Base-by-base conservation (phyloP, 2,797 vertebrate genomes). In the Mionectes olivaceus region DNA sequence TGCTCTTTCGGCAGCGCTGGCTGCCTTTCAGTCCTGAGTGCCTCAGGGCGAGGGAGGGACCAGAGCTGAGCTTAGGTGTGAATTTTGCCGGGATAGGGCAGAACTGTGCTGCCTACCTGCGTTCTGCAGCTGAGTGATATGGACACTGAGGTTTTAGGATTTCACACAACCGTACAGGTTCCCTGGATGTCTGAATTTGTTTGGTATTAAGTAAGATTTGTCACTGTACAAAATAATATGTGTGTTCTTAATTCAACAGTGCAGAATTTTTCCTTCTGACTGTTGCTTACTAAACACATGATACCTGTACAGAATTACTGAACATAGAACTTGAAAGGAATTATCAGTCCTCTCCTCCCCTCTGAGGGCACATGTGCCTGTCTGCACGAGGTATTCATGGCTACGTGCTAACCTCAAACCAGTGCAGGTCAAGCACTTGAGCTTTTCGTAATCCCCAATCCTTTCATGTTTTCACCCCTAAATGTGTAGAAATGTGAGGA, bases 351-450 rank as follows among this genome's bases (percentile, higher is more conserved):
- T 75, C 41, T 87, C 18, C 19, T 11, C 11, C 24, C 11, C 63
- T 15, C 46, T 35, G 53, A 64, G 41, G 30, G 44, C n/a, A 47
- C 0, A 4, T 2, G 0, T 56, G 32, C 22, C 74, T 76, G 18
- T 39, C 33, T 80, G n/a, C 43, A 30, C 19, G 44, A 46, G 24
- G 28, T 65, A 30, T 41, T 90, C 19, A 17, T 44, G 32, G 24
- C 64, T 50, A 10, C 8, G 0, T 46, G 49, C 19, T 83, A 65
- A 64, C 14, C 13, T 86, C 57, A 78, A 37, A 63, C 35, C 33
- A 32, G 21, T 13, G 27, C 53, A 83, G 33, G 11, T 35, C 55
- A 3, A 19, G 13, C 17, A 39, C 19, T 75, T 77, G 49, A 81
- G 11, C 18, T n/a, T 77, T 73, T 73, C 19, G 5, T 76, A 44